phyloP scores from a whole-genome alignment of 2,113 vertebrate species.

The Meriones unguiculatus region DNA sequence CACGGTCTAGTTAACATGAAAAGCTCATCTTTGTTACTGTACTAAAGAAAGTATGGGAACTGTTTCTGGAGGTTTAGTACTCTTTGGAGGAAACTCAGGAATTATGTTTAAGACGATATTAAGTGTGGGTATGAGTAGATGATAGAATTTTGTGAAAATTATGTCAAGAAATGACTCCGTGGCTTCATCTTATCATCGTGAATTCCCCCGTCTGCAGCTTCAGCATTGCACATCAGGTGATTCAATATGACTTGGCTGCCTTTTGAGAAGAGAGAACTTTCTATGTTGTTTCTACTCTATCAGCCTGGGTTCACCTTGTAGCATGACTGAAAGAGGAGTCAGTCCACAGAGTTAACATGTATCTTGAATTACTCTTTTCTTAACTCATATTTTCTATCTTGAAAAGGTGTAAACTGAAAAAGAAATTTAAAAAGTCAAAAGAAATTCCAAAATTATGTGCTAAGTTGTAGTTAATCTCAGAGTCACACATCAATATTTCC shows the following conservation, averaged over 20 bases:
- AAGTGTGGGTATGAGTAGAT: slow-evolving; percentile 44
- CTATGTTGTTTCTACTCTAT: background rate
- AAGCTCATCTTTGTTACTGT: slow-evolving; percentile 46
- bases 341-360: background rate
- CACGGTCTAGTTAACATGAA: slow-evolving; percentile 52
- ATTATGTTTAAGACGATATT: slow-evolving; percentile 55
- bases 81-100: slow-evolving; percentile 46
- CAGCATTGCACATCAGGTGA: background rate
- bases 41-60: background rate
- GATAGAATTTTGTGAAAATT: slow-evolving; percentile 58
- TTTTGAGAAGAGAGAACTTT: background rate
- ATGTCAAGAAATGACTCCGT: slow-evolving; percentile 45
- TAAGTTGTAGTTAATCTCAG: background rate
- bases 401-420: background rate
- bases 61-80: slow-evolving; percentile 36
- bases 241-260: background rate
- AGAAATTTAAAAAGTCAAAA: background rate
- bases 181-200: slow-evolving; percentile 50
- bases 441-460: background rate
- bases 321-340: background rate
- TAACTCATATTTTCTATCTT: background rate
- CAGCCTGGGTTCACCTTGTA: background rate
- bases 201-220: background rate
- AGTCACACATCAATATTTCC: background rate
- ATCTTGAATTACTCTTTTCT: background rate